These are phyloP conservation scores for Heterodera carotae DNA, from an alignment of 1,140 invertebrate genomes.

Conservation along the genomic window DNA sequence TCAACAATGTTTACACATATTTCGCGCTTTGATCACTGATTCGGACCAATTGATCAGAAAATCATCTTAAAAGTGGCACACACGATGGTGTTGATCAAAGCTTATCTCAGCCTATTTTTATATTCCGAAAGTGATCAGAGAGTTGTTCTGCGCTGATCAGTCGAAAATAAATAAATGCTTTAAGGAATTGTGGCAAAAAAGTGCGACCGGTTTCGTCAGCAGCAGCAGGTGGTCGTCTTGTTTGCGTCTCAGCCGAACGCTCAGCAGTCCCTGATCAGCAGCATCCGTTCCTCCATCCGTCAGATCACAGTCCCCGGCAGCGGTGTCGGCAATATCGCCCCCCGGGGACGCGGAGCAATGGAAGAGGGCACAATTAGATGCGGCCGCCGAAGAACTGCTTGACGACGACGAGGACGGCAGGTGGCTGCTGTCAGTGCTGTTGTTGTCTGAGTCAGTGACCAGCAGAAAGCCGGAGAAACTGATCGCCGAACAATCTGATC, in stretches of 20 bases:
- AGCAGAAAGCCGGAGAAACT: constrained; percentile 21
- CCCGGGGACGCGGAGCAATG: background rate
- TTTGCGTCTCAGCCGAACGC: constrained; percentile 1
- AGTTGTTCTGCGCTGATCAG: background rate
- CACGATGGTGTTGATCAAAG: too few relatives aligned
- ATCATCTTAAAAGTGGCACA: too few relatives aligned
- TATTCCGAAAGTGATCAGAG: too few relatives aligned
- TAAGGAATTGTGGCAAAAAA: too few relatives aligned
- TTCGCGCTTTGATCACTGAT: too few relatives aligned
- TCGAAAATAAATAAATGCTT: background rate
- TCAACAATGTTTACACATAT: too few relatives aligned
- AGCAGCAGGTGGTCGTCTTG: background rate
- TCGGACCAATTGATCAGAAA: too few relatives aligned
- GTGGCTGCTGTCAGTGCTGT: background rate
- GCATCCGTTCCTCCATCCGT: background rate
- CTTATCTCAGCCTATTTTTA: too few relatives aligned
- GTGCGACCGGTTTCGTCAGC: too few relatives aligned
- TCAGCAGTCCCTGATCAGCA: constrained; percentile 12
- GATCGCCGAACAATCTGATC: constrained; percentile 29
- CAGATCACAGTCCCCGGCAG: background rate
- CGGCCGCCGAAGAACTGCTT: constrained; percentile 13
- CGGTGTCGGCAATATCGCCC: too few relatives aligned
- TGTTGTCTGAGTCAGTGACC: background rate
- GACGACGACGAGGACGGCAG: background rate
- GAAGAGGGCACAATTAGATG: background rate